phyloP scores from a whole-genome alignment of 2,888 invertebrate species.

The Thera britannica region DNA sequence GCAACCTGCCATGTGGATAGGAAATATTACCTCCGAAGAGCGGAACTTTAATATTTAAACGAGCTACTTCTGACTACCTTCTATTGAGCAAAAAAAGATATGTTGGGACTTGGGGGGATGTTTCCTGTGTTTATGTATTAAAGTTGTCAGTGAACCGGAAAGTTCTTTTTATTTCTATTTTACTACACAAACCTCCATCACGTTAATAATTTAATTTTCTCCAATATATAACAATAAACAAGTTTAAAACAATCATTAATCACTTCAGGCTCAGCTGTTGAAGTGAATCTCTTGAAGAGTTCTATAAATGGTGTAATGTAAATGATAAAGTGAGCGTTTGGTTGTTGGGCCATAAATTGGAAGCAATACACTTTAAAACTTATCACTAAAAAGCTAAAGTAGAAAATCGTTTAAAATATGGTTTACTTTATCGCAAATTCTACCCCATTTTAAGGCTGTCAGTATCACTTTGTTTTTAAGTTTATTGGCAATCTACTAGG shows the following conservation, averaged over 20 bases:
- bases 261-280: slow-evolving; percentile 70
- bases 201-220: background rate
- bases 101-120: no score
- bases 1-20: background rate
- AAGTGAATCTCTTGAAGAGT: slow-evolving; percentile 58
- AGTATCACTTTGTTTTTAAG: background rate
- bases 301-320: slow-evolving; percentile 41
- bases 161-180: background rate
- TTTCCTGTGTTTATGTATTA: background rate
- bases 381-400: slow-evolving; percentile 22
- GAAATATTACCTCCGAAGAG: no score
- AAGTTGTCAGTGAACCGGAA: no score
- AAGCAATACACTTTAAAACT: slow-evolving; percentile 23
- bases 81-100: no score
- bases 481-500: background rate
- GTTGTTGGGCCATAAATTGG: background rate
- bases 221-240: slow-evolving; percentile 35
- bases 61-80: no score
- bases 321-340: slow-evolving; percentile 13
- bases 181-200: background rate
- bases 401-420: slow-evolving; percentile 25
- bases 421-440: slow-evolving; percentile 25
- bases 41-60: no score
- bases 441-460: slow-evolving; percentile 31
- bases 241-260: slow-evolving; percentile 63